Evolutionary conservation across 92 coral and sea anemone species (phyloP).

Genomic region (Epizoanthus fatuus): DNA sequence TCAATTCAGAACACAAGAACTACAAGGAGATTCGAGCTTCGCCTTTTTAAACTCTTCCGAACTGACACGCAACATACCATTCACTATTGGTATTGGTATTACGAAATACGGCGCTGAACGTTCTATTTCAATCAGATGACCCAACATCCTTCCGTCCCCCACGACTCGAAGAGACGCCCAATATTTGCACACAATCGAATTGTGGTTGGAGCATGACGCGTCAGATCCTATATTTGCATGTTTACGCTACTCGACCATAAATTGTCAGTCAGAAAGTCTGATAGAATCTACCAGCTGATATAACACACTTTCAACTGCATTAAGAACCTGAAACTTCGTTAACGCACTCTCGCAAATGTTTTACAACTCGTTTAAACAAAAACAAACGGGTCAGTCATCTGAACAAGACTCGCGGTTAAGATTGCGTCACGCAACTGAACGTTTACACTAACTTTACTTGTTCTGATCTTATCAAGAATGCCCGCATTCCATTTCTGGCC

Average conservation of each 20-base stretch:
- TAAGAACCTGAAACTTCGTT: too few relatives aligned
- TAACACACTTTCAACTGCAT: too few relatives aligned
- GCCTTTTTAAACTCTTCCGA: conserved; percentile 16
- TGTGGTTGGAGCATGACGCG: neutral
- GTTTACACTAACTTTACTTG: neutral
- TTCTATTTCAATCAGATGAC: too few relatives aligned
- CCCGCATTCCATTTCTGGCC: conserved; percentile 32
- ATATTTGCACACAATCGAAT: conserved; percentile 3
- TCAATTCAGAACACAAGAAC: neutral
- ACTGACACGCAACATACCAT: neutral
- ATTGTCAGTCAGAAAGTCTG: too few relatives aligned
- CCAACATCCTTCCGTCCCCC: too few relatives aligned
- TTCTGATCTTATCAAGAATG: neutral
- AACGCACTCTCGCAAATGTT: conserved; percentile 2
- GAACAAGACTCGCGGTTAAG: neutral
- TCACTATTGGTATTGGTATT: neutral
- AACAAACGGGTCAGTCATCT: neutral
- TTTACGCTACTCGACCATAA: neutral
- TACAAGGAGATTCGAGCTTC: neutral
- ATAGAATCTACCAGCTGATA: too few relatives aligned
- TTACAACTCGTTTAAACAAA: too few relatives aligned
- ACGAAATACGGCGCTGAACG: too few relatives aligned
- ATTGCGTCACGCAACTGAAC: neutral
- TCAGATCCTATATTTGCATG: neutral
- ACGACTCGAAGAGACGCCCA: conserved; percentile 1